phyloP scores from a whole-genome alignment of 2,888 invertebrate genomes.

The Zaprionus lineosus region DNA sequence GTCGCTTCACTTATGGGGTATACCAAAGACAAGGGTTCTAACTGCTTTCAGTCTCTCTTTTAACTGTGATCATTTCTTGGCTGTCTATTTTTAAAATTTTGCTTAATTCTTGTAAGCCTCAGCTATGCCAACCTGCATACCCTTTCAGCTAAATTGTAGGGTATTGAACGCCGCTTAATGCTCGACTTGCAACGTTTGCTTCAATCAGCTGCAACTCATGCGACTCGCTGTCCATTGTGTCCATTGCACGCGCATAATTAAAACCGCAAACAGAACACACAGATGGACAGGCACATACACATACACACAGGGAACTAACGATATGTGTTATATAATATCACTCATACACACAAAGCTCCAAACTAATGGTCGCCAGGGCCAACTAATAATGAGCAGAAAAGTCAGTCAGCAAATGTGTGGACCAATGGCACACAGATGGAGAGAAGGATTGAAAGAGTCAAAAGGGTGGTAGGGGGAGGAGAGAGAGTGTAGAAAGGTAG shows the following conservation, averaged over 20 bases:
- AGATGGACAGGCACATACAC: neutral
- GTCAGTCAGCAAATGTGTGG: slow-evolving; percentile 44
- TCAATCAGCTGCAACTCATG: slow-evolving; percentile 42
- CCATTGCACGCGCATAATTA: slow-evolving; percentile 49
- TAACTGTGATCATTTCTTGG: no score
- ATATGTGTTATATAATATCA: slow-evolving; percentile 25
- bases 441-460: no score
- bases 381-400: slow-evolving; percentile 44
- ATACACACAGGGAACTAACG: neutral
- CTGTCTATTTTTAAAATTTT: no score
- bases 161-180: slow-evolving; percentile 32
- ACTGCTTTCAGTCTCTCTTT: no score
- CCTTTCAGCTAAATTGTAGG: no score
- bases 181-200: slow-evolving; percentile 35
- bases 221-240: slow-evolving; percentile 47
- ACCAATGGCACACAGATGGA: neutral
- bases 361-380: slow-evolving; percentile 44
- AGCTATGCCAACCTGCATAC: no score
- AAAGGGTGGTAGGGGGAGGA: neutral
- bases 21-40: no score
- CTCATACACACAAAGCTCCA: slow-evolving; percentile 6
- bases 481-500: neutral
- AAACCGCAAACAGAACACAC: slow-evolving; percentile 48
- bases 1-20: no score
- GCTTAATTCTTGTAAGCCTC: no score